phyloP scores from a whole-genome alignment of 2,113 vertebrate genomes.

The Ptilonorhynchus violaceus region DNA sequence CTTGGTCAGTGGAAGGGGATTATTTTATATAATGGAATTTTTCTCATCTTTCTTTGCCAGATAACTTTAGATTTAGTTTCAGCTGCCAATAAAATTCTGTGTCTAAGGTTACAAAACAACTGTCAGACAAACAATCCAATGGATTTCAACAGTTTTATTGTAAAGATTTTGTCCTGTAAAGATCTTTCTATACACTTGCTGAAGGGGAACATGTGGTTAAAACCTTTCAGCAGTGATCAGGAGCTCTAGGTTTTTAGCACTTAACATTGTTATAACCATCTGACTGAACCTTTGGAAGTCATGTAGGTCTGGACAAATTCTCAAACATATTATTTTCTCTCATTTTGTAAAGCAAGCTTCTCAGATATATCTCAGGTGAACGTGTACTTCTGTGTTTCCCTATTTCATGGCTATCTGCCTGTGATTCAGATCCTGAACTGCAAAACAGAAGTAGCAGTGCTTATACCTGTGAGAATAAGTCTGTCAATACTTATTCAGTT shows the following conservation, averaged over 20 bases:
- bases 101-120: background rate
- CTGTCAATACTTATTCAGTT: background rate
- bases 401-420: background rate
- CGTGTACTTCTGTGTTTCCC: background rate
- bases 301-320: background rate
- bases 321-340: background rate
- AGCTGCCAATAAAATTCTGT: background rate
- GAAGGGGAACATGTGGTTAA: background rate
- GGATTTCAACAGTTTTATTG: background rate
- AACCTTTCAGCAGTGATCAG: background rate
- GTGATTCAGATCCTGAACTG: background rate
- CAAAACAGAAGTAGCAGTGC: background rate
- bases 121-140: background rate
- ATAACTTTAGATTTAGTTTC: constrained; percentile 1
- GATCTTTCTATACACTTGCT: background rate
- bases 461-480: background rate
- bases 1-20: background rate
- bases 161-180: background rate
- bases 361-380: background rate
- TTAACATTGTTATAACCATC: background rate
- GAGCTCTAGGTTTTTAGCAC: background rate
- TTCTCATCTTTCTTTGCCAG: background rate
- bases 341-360: background rate
- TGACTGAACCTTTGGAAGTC: background rate
- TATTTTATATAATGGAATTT: background rate